Percentiles rank a stretch among this genome's conserved stretches.
Conservation (phyloP, 2,888 invertebrate species). For the Acronicta psi region DNA sequence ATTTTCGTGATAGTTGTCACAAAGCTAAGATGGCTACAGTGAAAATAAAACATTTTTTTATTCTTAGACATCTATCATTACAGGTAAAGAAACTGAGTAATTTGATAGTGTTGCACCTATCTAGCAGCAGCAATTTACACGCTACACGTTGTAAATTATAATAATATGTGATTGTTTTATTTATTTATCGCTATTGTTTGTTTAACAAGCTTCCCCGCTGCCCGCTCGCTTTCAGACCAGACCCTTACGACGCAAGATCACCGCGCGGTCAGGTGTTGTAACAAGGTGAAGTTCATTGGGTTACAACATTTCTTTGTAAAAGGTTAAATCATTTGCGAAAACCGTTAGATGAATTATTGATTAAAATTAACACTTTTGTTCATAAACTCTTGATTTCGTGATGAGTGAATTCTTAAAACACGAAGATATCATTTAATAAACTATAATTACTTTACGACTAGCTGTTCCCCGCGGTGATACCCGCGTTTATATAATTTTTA, state of each 20-base stretch:
- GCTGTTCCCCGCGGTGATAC: no score
- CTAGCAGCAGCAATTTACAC: no score
- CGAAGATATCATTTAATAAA: background rate
- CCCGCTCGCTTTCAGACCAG: slow-evolving; percentile 18
- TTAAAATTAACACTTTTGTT: slow-evolving; percentile 43
- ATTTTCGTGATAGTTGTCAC: no score
- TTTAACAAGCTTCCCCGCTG: slow-evolving; percentile 15
- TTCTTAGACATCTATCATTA: no score
- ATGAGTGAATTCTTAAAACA: slow-evolving; percentile 13
- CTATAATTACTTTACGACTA: no score
- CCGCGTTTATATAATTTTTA: no score
- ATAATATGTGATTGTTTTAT: no score
- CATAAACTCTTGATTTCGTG: slow-evolving; percentile 27
- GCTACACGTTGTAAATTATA: no score
- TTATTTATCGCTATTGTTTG: background rate
- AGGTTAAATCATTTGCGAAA: slow-evolving; percentile 64
- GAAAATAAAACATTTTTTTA: no score
- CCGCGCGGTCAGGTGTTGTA: slow-evolving; percentile 58
- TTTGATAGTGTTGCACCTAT: no score
- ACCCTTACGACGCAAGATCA: slow-evolving; percentile 8
- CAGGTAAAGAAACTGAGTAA: no score
- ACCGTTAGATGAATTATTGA: slow-evolving; percentile 53
- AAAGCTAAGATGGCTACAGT: no score
- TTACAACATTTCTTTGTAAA: slow-evolving; percentile 56
- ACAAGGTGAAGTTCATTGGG: slow-evolving; percentile 76